phyloP scores from a whole-genome alignment of 2,113 vertebrate species.

The Neoarius graeffei region DNA sequence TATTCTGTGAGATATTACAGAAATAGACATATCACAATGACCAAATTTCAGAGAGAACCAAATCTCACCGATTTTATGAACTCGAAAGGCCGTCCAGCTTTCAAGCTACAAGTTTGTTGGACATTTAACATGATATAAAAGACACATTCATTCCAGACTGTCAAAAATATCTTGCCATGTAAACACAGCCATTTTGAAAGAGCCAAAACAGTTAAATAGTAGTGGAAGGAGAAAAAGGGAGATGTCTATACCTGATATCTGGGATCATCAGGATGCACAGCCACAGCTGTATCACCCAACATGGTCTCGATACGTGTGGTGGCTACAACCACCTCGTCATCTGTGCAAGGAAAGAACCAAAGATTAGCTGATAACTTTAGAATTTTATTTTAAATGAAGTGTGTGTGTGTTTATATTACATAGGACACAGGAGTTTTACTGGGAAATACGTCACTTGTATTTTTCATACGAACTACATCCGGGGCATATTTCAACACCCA shows the following conservation, averaged over 20 bases:
- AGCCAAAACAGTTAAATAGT: background rate
- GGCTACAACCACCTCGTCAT: conserved; percentile 84
- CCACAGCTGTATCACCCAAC: conserved; percentile 86
- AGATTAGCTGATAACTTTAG: background rate
- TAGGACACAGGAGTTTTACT: background rate
- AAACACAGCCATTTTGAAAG: background rate
- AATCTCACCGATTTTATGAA: too few relatives aligned
- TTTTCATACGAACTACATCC: too few relatives aligned
- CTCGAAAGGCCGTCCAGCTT: background rate
- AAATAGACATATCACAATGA: too few relatives aligned
- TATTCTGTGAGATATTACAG: too few relatives aligned
- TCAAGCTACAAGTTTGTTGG: background rate
- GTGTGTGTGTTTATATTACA: background rate
- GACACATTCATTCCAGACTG: background rate
- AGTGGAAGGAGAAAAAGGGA: background rate
- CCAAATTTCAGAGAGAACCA: too few relatives aligned
- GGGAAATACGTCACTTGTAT: too few relatives aligned
- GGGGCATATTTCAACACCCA: too few relatives aligned
- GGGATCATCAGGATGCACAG: conserved; percentile 80
- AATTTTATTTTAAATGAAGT: background rate
- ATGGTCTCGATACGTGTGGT: conserved; percentile 91
- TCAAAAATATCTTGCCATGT: background rate
- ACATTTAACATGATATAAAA: background rate
- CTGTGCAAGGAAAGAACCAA: conserved; percentile 55
- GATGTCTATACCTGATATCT: conserved; percentile 71